Conservation (phyloP, 2,113 vertebrate genomes). For the Sminthopsis crassicaudata region DNA sequence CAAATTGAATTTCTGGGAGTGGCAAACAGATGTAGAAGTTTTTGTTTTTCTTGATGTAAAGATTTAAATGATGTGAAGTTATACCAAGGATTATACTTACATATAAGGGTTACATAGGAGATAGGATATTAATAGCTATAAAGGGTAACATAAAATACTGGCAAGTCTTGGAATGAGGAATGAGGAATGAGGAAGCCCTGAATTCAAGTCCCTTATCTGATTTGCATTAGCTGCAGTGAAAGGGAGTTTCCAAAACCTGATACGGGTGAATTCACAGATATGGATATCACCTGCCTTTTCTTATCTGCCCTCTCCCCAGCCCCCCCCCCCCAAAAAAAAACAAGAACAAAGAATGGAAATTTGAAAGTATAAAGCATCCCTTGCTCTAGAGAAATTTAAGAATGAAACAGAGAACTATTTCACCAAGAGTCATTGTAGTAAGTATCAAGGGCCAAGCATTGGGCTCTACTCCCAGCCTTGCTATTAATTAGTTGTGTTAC, state of each 20-base stretch:
- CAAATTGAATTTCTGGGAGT: background rate
- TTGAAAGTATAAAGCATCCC: background rate
- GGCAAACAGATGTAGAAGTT: no score
- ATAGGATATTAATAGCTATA: background rate
- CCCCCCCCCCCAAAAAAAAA: background rate
- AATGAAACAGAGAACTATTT: background rate
- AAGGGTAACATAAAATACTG: background rate
- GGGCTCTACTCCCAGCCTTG: background rate
- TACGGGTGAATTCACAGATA: background rate
- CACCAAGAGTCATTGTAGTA: background rate
- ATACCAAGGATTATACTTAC: background rate
- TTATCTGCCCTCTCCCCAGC: no score
- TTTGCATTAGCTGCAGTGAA: background rate
- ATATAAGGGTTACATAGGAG: background rate
- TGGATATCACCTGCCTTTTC: background rate
- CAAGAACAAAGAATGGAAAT: background rate
- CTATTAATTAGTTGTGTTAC: background rate
- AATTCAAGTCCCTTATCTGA: background rate
- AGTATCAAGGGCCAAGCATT: background rate
- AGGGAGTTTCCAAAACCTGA: background rate
- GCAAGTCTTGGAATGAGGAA: background rate
- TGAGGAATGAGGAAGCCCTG: background rate
- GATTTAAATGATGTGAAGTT: background rate
- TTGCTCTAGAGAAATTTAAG: background rate
- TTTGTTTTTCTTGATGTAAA: background rate